These are phyloP conservation scores for Gambelia wislizenii DNA, from an alignment of 2,797 vertebrate species.

Conservation along the genomic window DNA sequence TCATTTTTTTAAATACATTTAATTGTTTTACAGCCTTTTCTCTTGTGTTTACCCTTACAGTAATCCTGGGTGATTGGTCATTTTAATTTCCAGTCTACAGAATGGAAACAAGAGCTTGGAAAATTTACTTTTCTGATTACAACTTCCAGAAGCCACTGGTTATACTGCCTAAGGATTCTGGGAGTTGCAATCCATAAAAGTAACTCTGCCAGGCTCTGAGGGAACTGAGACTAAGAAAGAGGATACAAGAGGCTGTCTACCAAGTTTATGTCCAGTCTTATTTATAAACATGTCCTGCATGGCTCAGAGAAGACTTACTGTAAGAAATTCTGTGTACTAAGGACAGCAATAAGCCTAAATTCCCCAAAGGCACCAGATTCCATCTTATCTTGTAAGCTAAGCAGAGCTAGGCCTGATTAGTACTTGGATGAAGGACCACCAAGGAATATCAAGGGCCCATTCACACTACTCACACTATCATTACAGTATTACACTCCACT, in stretches of 20 bases:
- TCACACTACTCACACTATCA: too few relatives aligned
- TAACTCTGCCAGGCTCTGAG: too few relatives aligned
- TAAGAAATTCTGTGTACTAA: background rate
- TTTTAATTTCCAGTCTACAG: slow-evolving; percentile 1
- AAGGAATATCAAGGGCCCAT: too few relatives aligned
- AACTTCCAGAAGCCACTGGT: too few relatives aligned
- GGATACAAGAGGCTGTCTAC: background rate
- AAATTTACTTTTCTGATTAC: too few relatives aligned
- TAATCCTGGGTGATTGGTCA: background rate
- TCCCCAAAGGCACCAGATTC: too few relatives aligned
- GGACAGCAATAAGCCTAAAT: background rate
- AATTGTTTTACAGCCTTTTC: background rate
- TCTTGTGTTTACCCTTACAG: background rate
- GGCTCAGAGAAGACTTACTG: background rate
- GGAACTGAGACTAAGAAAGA: background rate
- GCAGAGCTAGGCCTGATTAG: too few relatives aligned
- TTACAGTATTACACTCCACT: too few relatives aligned
- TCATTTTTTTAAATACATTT: background rate
- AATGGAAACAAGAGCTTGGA: background rate
- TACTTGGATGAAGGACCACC: too few relatives aligned
- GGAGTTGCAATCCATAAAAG: too few relatives aligned
- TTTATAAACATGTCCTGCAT: background rate
- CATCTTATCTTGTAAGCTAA: too few relatives aligned
- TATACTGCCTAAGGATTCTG: too few relatives aligned
- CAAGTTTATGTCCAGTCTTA: background rate